Evolutionary conservation across 2,888 invertebrate genomes (phyloP).

Genomic region (Parapristionchus giblindavisi): DNA sequence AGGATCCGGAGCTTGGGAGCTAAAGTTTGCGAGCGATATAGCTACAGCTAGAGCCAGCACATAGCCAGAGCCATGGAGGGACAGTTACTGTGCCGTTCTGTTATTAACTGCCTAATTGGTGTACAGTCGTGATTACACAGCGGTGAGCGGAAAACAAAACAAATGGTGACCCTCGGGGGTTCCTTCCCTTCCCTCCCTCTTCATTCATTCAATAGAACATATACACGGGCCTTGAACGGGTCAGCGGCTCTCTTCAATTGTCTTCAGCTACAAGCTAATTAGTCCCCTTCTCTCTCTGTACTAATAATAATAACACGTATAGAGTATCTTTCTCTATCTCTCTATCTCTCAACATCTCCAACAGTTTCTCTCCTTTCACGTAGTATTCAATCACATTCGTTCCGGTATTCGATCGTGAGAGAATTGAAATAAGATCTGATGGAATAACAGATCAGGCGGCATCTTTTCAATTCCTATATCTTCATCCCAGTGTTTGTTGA

Average conservation of each 20-base stretch:
- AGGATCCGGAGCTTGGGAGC: too few species aligned
- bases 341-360: not conserved
- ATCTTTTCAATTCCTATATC: slow-evolving; percentile 22
- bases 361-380: too few species aligned
- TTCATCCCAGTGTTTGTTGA: not conserved
- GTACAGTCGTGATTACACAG: slow-evolving; percentile 4
- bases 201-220: too few species aligned
- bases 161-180: not conserved
- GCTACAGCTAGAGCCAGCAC: too few species aligned
- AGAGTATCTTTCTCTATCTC: not conserved
- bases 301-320: not conserved
- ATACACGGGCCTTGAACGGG: too few species aligned
- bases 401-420: too few species aligned
- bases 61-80: too few species aligned
- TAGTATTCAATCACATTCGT: too few species aligned
- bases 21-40: too few species aligned
- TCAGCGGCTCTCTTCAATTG: slow-evolving; percentile 35
- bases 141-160: slow-evolving; percentile 7
- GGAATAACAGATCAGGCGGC: too few species aligned
- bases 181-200: not conserved
- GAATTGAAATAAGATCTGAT: too few species aligned
- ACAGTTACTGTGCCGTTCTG: too few species aligned
- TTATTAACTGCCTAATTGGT: slow-evolving; percentile 13
- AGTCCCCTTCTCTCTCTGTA: not conserved
- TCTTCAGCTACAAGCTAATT: not conserved